phyloP scores from a whole-genome alignment of 1,140 invertebrate species.

The Homalodisca vitripennis region DNA sequence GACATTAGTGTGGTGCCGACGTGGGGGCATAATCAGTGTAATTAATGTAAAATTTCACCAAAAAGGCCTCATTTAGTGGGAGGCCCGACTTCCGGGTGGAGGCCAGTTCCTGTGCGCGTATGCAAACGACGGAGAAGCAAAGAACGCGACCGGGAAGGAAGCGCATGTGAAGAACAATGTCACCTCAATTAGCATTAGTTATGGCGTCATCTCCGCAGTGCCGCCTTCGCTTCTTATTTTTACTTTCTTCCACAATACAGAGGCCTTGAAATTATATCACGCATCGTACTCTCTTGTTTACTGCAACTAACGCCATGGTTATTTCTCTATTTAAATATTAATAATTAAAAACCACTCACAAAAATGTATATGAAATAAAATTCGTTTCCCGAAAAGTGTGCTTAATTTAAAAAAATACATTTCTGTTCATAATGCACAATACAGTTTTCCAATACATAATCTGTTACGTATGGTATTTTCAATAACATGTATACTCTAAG shows the following conservation, averaged over 20 bases:
- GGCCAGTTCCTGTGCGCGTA: constrained; percentile 5
- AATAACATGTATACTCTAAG: too few species aligned
- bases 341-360: too few species aligned
- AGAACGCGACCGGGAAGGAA: constrained; percentile 8
- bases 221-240: constrained; percentile 11
- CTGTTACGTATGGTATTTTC: too few species aligned
- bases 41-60: constrained; percentile 21
- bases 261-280: too few species aligned
- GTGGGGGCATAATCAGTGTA: neutral
- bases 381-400: too few species aligned
- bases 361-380: too few species aligned
- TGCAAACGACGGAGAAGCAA: constrained; percentile 9
- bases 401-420: too few species aligned
- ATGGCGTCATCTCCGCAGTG: constrained; percentile 7
- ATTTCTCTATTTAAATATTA: too few species aligned
- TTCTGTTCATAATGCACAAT: too few species aligned
- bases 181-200: constrained; percentile 20
- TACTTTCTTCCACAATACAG: neutral
- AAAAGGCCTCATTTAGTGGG: neutral
- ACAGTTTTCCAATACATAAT: too few species aligned
- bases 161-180: constrained; percentile 23
- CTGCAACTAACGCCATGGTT: too few species aligned
- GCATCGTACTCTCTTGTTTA: too few species aligned
- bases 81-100: neutral
- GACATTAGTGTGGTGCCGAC: neutral